Evolutionary conservation across 2,113 vertebrate genomes (phyloP), one percentile per base, ranked within the genome.

Genomic region (Seriola dumerili): DNA sequence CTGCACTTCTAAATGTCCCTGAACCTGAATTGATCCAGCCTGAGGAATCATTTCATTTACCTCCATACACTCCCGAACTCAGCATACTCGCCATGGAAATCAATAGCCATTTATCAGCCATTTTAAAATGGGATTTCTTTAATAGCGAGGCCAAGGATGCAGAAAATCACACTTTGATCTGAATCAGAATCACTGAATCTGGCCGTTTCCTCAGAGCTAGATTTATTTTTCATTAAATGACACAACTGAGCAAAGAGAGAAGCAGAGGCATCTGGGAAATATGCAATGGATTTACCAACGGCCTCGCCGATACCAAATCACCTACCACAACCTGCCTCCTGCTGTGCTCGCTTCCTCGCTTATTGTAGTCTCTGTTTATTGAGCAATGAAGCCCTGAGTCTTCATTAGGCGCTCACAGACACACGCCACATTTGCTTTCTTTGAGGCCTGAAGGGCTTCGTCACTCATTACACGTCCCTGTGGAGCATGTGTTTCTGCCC

Each of bases 151-250:
- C 44, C 77, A 80, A 74, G 83, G 79, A 92, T 83, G 88, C 87
- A 81, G 89, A 92, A 92, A 94, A 94, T 92, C 83, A 29, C 78
- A 78, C 81, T 90, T 85, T 88, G 86, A 89, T 91, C 80, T 21
- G 29, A 34, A 73, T 72, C 50, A 13, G 25, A 78, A 75, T 55
- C 4, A 1, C 42, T 4, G 8, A 61, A 63, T 78, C 64, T 23
- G 36, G 14, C 44, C 36, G 52, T 83, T 85, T 86, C 73, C 73
- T 64, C 44, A 4, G 23, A 58, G 65, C 21, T 0, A 17, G 54
- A 36, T 82, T 78, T 76, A 11, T 75, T 74, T 85, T 83, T 87
- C 72, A 50, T 79, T 72, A 66, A 67, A 54, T 79, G 69, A 79
- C 62, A 75, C 65, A 54, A 59, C 44, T n/a, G 63, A 87, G 71